A percentile compares a stretch with the other conserved stretches of the same genome.
Conservation (phyloP, 2,888 invertebrate species). For the Caenorhabditis angaria region DNA sequence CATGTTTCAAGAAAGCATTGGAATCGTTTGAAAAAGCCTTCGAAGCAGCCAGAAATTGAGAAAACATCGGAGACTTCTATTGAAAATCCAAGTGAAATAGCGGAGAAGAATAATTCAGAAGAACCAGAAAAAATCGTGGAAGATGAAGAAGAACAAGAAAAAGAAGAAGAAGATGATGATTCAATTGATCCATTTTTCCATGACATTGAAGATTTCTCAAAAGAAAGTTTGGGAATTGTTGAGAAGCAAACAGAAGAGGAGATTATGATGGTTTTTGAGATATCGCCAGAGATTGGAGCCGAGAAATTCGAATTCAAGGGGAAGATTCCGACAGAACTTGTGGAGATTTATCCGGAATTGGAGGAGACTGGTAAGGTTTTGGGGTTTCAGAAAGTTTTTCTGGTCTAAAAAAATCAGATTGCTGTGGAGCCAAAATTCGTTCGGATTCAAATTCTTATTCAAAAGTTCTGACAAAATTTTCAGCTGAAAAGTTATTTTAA, state of each 20-base stretch:
- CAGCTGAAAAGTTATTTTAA: not conserved
- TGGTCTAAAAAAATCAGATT: not conserved
- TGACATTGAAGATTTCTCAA: slow-evolving; percentile 10
- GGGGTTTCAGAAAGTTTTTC: slow-evolving; percentile 2
- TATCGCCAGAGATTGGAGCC: slow-evolving; percentile 14
- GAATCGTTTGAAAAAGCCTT: slow-evolving; percentile 10
- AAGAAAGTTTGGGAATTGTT: not conserved
- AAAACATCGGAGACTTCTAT: not conserved
- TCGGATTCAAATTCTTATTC: no score
- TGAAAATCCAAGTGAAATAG: not conserved
- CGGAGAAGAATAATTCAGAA: not conserved
- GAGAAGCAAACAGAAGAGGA: slow-evolving; percentile 10
- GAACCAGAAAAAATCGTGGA: not conserved
- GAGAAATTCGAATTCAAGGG: slow-evolving; percentile 19
- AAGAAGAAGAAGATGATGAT: no score
- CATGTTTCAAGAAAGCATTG: slow-evolving; percentile 39
- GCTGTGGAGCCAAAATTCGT: no score
- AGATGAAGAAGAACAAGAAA: not conserved
- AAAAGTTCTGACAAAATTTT: no score
- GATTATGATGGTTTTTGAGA: slow-evolving; percentile 20
- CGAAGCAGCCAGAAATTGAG: not conserved
- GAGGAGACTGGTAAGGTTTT: slow-evolving; percentile 30
- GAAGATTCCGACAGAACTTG: slow-evolving; percentile 17
- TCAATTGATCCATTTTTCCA: slow-evolving; percentile 12
- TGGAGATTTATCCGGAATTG: slow-evolving; percentile 24